phyloP scores from a whole-genome alignment of 2,888 invertebrate species.

The Dendrolimus pini region DNA sequence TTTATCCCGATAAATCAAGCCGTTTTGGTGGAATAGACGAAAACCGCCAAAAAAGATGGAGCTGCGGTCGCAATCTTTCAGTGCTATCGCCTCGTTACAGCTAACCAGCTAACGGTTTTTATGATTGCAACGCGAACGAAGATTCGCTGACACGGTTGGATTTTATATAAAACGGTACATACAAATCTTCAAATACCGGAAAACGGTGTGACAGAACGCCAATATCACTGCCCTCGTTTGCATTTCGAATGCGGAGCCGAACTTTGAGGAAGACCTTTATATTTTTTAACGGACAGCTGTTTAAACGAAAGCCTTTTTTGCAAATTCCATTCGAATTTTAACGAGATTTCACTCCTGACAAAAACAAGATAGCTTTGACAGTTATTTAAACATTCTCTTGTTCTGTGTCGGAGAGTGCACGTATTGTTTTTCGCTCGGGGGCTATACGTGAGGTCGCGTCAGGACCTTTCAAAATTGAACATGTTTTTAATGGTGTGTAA shows the following conservation, averaged over 20 bases:
- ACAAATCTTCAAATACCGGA: constrained; percentile 13
- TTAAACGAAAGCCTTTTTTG: constrained; percentile 57
- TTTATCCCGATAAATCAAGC: too few relatives aligned
- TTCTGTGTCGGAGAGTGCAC: constrained; percentile 30
- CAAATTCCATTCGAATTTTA: constrained; percentile 54
- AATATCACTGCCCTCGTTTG: constrained; percentile 50
- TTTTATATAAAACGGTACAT: too few relatives aligned
- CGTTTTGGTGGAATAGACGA: too few relatives aligned
- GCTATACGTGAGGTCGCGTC: constrained; percentile 30
- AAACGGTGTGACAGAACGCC: constrained; percentile 31
- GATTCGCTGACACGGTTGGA: too few relatives aligned
- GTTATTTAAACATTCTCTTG: constrained; percentile 53
- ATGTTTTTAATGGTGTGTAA: constrained; percentile 17
- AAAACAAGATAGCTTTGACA: constrained; percentile 47
- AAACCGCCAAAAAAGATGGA: too few relatives aligned
- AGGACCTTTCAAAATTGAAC: constrained; percentile 25
- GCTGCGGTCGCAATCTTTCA: too few relatives aligned
- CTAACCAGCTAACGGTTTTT: too few relatives aligned
- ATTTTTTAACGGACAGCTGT: constrained; percentile 50
- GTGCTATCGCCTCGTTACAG: too few relatives aligned
- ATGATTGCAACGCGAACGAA: too few relatives aligned
- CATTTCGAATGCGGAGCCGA: constrained; percentile 43
- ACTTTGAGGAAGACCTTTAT: constrained; percentile 38
- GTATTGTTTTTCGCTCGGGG: constrained; percentile 25
- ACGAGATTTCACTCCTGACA: constrained; percentile 35